Evolutionary conservation across 2,797 vertebrate genomes (phyloP).

Genomic region (Delichon dasypus): DNA sequence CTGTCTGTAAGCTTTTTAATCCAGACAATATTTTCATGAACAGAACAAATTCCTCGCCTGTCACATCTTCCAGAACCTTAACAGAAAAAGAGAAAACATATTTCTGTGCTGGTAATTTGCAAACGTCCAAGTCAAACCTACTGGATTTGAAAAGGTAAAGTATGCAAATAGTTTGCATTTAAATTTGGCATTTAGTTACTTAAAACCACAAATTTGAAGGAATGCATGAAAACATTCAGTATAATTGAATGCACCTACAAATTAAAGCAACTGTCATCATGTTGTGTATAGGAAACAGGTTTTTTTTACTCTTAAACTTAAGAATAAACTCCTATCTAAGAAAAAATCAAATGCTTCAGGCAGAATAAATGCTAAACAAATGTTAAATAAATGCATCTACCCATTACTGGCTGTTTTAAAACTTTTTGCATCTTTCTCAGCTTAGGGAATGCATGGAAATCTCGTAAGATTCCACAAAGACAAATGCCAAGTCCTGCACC

Average conservation of each 20-base stretch:
- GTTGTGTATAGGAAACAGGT: background rate
- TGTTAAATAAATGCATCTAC: background rate
- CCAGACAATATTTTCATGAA: slow-evolving; percentile 94
- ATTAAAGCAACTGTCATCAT: background rate
- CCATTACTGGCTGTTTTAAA: background rate
- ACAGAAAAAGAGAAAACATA: background rate
- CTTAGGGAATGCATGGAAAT: background rate
- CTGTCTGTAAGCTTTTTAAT: slow-evolving; percentile 91
- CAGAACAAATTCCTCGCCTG: slow-evolving; percentile 96
- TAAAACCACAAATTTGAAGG: background rate
- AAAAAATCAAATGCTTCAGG: background rate
- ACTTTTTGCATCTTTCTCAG: background rate
- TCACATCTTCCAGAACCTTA: slow-evolving; percentile 97
- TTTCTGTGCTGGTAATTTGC: background rate
- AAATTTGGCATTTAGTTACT: background rate
- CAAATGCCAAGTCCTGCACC: background rate
- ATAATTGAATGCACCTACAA: background rate
- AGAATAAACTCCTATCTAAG: background rate
- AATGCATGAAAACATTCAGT: background rate
- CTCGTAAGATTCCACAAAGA: background rate
- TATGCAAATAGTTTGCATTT: background rate
- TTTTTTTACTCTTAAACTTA: background rate
- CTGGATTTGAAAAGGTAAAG: background rate
- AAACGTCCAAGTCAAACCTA: background rate
- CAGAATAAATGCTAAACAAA: background rate